These are phyloP conservation scores for Actinopyga echinites DNA, from an alignment of 53 echinoderm and acorn worm species.

Conservation along the genomic window DNA sequence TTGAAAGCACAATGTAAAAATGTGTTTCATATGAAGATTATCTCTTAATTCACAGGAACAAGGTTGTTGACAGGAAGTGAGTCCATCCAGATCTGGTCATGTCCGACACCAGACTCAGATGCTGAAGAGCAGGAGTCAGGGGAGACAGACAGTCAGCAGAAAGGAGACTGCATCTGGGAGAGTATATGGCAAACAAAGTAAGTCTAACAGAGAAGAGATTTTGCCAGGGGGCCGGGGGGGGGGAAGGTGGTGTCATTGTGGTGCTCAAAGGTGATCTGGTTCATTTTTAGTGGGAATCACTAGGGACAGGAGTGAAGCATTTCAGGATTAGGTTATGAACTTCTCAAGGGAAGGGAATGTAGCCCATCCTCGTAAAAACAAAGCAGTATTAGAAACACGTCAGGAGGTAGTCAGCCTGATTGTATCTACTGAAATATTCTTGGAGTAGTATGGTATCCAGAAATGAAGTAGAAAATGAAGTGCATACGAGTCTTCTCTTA, in stretches of 20 bases:
- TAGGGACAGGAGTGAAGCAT: not conserved
- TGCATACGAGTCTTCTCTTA: no score
- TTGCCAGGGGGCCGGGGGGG: not conserved
- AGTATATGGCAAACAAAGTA: constrained; percentile 98
- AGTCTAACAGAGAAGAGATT: constrained; percentile 12
- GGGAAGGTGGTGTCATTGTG: not conserved
- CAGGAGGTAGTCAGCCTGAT: no score
- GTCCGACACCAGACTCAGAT: constrained; percentile 41
- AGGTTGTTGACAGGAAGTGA: constrained; percentile 90
- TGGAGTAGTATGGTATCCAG: no score
- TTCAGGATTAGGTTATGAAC: not conserved
- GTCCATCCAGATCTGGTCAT: constrained; percentile 97
- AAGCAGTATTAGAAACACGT: no score
- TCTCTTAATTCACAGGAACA: constrained; percentile 58
- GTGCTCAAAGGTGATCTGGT: not conserved
- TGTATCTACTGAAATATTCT: no score
- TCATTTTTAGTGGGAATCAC: not conserved
- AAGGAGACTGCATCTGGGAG: constrained; percentile 60
- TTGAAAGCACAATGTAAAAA: not conserved
- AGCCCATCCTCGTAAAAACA: no score
- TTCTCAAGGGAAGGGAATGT: not conserved
- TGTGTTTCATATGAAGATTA: not conserved
- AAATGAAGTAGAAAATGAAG: no score
- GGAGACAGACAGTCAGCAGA: not conserved
- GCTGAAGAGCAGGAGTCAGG: constrained; percentile 24